Evolutionary conservation across 1,140 invertebrate species (phyloP), one percentile per base, ranked within the genome.

Genomic region (Drosophila ananassae): DNA sequence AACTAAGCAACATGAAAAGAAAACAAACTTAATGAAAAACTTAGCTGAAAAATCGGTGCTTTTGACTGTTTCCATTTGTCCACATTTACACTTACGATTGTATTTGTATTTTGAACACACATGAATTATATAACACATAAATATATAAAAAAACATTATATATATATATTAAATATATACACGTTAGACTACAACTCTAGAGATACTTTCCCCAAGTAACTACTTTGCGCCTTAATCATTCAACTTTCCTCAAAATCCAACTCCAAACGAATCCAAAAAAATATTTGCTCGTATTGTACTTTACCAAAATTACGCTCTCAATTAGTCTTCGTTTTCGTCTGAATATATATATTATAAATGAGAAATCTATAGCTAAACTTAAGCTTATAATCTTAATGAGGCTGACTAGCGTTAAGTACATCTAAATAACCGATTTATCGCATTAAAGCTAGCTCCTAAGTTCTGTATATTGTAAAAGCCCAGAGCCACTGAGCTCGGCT

Each of bases 1-100:
- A 67, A 67, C 25, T 67, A 67, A 67, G 63, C 47, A 64, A 78
- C 30, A 67, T 37, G n/a, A 55, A 60, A 41, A 66, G 55, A 47
- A n/a, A 48, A 64, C 4, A 60, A 73, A 48, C 55, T 57, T 44
- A 73, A 81, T 22, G 50, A 80, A 64, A 41, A 90, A 85, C 77
- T 91, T 90, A 91, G 90, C 90, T 91, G 90, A 91, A 91, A 64
- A 91, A 91, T 91, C 90, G 90, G 90, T 91, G 90, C 90, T 91
- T 91, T 91, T 91, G 87, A 91, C 90, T 89, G 91, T 90, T 89
- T 91, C 91, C 89, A 85, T 91, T 91, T 91, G 90, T 91, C 87
- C 85, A 87, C 76, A 85, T 75, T 89, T 90, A 90, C 71, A 85
- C 73, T 79, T 80, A 90, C 68, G 72, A 81, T 82, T 74, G 78